A percentile compares a stretch with the other conserved stretches of the same genome.
Evolutionary conservation across 1,140 invertebrate species (phyloP).

Genomic region (Drosophila leontia): DNA sequence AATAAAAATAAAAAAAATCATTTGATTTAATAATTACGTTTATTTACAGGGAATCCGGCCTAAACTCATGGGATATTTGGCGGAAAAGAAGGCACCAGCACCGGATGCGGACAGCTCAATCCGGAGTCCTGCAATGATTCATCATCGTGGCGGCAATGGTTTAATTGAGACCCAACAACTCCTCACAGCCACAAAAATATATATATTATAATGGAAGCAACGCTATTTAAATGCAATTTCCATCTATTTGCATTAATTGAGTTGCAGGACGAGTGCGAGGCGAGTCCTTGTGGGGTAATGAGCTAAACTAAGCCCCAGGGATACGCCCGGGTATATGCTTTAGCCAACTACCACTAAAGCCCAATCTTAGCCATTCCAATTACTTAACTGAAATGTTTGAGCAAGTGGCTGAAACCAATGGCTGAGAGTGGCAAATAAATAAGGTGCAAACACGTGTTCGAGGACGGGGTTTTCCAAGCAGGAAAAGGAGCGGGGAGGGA

Average conservation of each 20-base stretch:
- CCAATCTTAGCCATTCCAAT: constrained; percentile 65
- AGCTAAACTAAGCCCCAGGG: constrained; percentile 12
- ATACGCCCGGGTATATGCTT: constrained; percentile 12
- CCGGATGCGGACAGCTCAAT: not conserved
- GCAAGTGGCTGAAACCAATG: constrained; percentile 55
- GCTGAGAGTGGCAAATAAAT: constrained; percentile 63
- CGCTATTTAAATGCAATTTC: constrained; percentile 68
- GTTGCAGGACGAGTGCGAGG: constrained; percentile 33
- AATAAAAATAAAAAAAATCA: not conserved
- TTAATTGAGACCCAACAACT: constrained; percentile 10
- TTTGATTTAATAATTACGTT: no score
- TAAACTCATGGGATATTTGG: not conserved
- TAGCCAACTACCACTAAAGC: constrained; percentile 26
- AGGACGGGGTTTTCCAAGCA: not conserved
- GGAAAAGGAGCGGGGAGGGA: not conserved
- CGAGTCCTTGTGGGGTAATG: constrained; percentile 30
- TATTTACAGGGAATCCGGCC: not conserved
- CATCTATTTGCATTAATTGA: constrained; percentile 76
- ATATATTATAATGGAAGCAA: constrained; percentile 32
- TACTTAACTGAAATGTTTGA: constrained; percentile 71
- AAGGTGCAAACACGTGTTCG: constrained; percentile 67
- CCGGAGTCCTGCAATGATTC: not conserved
- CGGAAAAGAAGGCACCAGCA: no score
- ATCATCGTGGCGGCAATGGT: constrained; percentile 1
- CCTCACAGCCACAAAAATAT: not conserved